These are phyloP conservation scores for Sebastes vulpes DNA, from an alignment of 2,797 vertebrate genomes.

Conservation along the genomic window DNA sequence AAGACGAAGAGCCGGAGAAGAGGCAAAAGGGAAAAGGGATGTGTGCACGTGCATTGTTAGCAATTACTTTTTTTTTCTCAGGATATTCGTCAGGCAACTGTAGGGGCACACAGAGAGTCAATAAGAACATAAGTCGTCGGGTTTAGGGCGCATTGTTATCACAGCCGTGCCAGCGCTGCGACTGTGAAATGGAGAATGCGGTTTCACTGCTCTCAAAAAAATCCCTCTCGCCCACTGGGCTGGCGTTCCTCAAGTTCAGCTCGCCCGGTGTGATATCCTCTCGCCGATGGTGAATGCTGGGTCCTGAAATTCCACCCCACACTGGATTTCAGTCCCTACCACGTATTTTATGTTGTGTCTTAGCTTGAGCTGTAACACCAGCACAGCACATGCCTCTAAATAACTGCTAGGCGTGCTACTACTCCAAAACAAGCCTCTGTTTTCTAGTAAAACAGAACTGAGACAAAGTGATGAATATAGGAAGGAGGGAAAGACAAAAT, in stretches of 20 bases:
- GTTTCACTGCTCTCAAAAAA: constrained; percentile 51
- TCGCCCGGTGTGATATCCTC: constrained; percentile 48
- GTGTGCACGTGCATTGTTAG: constrained; percentile 13
- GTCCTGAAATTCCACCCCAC: constrained; percentile 49
- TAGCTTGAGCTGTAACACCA: constrained; percentile 20
- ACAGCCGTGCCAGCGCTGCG: constrained; percentile 50
- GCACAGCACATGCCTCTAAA: constrained; percentile 11
- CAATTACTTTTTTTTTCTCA: constrained; percentile 43
- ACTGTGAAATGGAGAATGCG: constrained; percentile 63
- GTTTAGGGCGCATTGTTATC: constrained; percentile 72
- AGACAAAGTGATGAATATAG: constrained; percentile 41
- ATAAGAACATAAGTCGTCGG: constrained; percentile 58
- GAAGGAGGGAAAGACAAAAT: constrained; percentile 41
- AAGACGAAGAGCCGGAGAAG: background rate
- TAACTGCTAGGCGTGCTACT: background rate
- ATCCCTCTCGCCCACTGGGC: constrained; percentile 52
- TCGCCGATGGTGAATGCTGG: constrained; percentile 29
- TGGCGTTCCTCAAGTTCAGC: constrained; percentile 50
- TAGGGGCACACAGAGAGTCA: constrained; percentile 39
- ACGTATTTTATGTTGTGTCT: constrained; percentile 13
- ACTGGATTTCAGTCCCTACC: constrained; percentile 18
- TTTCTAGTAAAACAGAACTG: constrained; percentile 17
- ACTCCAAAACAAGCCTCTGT: constrained; percentile 1
- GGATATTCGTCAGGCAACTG: constrained; percentile 54
- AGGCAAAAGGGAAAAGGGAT: background rate